Evolutionary conservation across 2,888 invertebrate genomes (phyloP), one percentile per base, ranked within the genome.

Genomic region (Mimumesa dahlbomi): DNA sequence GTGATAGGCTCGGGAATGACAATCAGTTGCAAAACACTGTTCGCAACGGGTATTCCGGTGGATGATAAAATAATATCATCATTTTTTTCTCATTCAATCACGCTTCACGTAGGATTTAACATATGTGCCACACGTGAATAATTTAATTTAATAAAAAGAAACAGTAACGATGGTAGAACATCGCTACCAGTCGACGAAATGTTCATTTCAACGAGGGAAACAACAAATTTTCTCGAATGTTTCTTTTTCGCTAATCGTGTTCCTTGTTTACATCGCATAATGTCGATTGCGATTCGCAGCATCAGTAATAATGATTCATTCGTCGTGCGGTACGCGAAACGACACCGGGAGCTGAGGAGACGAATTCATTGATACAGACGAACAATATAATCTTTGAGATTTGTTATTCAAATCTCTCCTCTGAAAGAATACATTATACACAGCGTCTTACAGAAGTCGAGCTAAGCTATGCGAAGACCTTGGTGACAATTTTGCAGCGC

Each of bases 401-500:
- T 80, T 79, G 73, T 73, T 75, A 79, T 79, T 79, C 77, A 79
- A 79, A 79, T 79, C 38, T n/a, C 18, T 29, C 18, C 49, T 2
- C 31, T 16, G 19, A 18, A 6, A 19, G 43, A 59, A 45, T 45
- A 40, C 21, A 21, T 67, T 63, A 40, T 14, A 57, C 16, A 57
- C 16, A 31, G 21, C 4, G 36, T 45, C 58, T n/a, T 2, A 38
- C 67, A 65, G 54, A 64, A 64, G 57, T 67, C 14, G 19, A 6
- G 21, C n/a, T 43, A 36, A 31, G 13, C n/a, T 16, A 16, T 4
- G 14, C 19, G 21, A 9, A 49, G 59, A 31, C 72, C 66, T 72
- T 68, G 59, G 46, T n/a, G 18, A 58, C 42, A 50, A 66, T 63
- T 43, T 56, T 40, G 49, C 43, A 22, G 11, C 61, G 25, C 56